Base-by-base conservation (phyloP, 2,113 vertebrate genomes). In the Uropsilus gracilis region DNA sequence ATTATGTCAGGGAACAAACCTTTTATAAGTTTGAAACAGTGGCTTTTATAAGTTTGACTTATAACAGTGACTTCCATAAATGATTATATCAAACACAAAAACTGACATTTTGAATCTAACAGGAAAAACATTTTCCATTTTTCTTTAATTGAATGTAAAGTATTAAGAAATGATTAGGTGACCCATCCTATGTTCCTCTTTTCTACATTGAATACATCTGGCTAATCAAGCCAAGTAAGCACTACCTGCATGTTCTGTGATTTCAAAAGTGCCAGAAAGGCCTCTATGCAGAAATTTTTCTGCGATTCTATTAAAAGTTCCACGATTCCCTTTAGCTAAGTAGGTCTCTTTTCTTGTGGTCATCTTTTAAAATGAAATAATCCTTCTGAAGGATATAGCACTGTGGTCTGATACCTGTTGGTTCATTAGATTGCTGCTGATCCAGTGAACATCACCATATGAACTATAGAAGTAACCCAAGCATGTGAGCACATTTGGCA, bases 111-210 rank as follows among this genome's bases (percentile, higher is more conserved):
- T 68, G n/a, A n/a, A n/a, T 94, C 55, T 89, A 55, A 63, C 39
- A 18, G 39, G 68, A 39, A 87, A 89, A 88, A 63, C 17, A 76
- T 61, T 80, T 80, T 80, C 13, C 76, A 44, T 71, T 80, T 96
- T 92, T 86, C 64, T 94, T 83, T 34, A 71, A 69, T 71, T 75
- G 34, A 80, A 75, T 48, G 39, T 76, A 81, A 5, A 50, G 3
- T 32, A 55, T 81, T 81, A 86, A 48, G 39, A 80, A 64, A 71
- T 86, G 10, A 71, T 71, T 78, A 69, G 44, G 34, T 71, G 53
- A 84, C 7, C 84, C 18, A 83, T 69, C 14, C 16, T 89, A 64
- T 50, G 18, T 64, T 26, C 17, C 14, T 72, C 46, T 80, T 84
- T 94, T 76, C 42, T 77, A 46, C 6, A 17, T 81, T 4, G 26